A percentile compares a stretch with the other conserved stretches of the same genome.
Evolutionary conservation across 2,113 vertebrate species (phyloP).

Genomic region (Mastomys natalensis): DNA sequence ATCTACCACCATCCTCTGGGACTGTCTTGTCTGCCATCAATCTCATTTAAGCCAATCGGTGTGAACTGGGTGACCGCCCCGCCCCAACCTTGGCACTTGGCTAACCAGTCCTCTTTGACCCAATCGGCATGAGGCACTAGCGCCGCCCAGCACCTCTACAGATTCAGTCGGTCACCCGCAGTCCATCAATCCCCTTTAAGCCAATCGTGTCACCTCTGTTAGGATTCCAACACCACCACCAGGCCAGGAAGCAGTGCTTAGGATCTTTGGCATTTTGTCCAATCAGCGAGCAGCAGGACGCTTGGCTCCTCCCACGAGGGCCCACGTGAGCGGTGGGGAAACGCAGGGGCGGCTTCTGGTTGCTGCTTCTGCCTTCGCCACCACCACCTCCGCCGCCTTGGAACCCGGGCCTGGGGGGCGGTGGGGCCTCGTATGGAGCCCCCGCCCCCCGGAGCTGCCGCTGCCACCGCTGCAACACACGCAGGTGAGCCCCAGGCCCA

Average conservation of each 20-base stretch:
- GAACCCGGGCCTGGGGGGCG: constrained; percentile 75
- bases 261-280: background rate
- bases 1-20: background rate
- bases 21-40: background rate
- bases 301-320: constrained; percentile 43
- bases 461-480: constrained; percentile 44
- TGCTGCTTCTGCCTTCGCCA: background rate
- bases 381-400: background rate
- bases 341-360: constrained; percentile 75
- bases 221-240: background rate
- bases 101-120: constrained; percentile 3
- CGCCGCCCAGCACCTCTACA: background rate
- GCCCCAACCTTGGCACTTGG: background rate
- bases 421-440: constrained; percentile 83
- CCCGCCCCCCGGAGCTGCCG: constrained; percentile 80
- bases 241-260: background rate
- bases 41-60: constrained; percentile 40
- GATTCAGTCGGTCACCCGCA: background rate
- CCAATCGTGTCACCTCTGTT: constrained; percentile 41
- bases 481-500: constrained; percentile 79
- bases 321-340: constrained; percentile 77
- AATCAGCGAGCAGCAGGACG: constrained; percentile 20
- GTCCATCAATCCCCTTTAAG: constrained; percentile 9
- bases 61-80: background rate
- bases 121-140: constrained; percentile 18